Conservation (phyloP, 2,888 invertebrate genomes). For the Noctua janthe region DNA sequence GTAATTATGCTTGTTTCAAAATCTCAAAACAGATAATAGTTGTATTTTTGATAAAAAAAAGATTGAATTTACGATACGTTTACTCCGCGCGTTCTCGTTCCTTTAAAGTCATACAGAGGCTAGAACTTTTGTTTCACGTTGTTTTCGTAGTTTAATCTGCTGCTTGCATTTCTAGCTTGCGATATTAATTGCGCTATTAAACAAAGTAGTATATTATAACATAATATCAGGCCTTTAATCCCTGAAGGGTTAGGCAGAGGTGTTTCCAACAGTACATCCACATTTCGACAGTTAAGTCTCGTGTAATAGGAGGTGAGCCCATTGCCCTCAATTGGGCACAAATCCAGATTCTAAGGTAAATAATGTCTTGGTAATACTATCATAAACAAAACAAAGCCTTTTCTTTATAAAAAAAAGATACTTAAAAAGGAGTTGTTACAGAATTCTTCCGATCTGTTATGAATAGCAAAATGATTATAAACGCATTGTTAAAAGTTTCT, state of each 20-base stretch:
- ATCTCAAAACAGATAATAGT: background rate
- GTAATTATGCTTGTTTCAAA: background rate
- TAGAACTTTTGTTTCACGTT: background rate
- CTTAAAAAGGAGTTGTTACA: constrained; percentile 9
- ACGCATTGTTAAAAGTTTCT: constrained; percentile 54
- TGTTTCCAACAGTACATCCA: background rate
- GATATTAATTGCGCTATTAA: background rate
- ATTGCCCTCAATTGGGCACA: background rate
- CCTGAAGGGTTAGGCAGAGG: background rate
- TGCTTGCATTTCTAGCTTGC: background rate
- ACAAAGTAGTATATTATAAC: background rate
- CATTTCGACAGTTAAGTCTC: background rate
- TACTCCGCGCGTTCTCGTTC: background rate
- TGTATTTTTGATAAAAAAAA: background rate
- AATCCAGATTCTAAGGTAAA: background rate
- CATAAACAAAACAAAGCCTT: constrained; percentile 1
- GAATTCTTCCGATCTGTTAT: constrained; percentile 13
- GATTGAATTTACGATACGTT: background rate
- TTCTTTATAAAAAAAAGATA: background rate
- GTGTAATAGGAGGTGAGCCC: background rate
- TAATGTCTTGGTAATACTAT: background rate
- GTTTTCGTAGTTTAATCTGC: background rate
- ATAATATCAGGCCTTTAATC: background rate
- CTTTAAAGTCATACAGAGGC: background rate
- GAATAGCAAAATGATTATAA: constrained; percentile 47